Evolutionary conservation across 2,113 vertebrate species (phyloP), one percentile per base, ranked within the genome.

Genomic region (Brevimyrus niger): DNA sequence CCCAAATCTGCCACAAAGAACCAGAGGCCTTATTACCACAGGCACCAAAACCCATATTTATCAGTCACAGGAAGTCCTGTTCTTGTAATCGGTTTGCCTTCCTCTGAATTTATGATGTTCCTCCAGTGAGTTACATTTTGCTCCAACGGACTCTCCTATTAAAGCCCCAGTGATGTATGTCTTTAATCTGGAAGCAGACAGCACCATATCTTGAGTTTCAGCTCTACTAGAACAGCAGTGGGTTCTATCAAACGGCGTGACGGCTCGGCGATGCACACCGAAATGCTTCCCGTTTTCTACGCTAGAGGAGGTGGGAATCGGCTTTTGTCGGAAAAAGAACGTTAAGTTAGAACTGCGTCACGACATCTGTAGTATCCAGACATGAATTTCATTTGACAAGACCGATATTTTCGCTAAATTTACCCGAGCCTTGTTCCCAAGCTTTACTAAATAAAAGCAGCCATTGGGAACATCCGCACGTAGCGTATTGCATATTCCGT

Each of bases 151-250:
- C 53, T 35, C 17, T 11, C 7, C 23, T 19, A 27, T 31, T 55
- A 21, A 35, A 84, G 51, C 38, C 2, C 46, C 55, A 61, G 88
- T 89, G 3, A 90, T 90, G 51, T 55, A 88, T 84, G 46, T 4
- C 31, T 84, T 86, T 88, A 86, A 55, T 90, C 46, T 51, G 13
- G 0, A 86, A 44, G 11, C 10, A 44, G 48, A 35, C 27, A 50
- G 89, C 58, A 35, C 9, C 35, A 27, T 31, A 0, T 82, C 38
- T 53, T 42, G 15, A 65, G 19, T 17, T 21, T 48, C 84, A 76
- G 65, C 50, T 76, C 47, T 42, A 8, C 27, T 15, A 10, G 6
- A 44, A 35, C 13, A 31, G n/a, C 42, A 48, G 47, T 35, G 27
- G 11, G 47, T 87, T 47, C 88, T 86, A 55, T 80, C 51, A 1